These are phyloP conservation scores for Entelurus aequoreus DNA, from an alignment of 2,113 vertebrate genomes.

Conservation along the genomic window DNA sequence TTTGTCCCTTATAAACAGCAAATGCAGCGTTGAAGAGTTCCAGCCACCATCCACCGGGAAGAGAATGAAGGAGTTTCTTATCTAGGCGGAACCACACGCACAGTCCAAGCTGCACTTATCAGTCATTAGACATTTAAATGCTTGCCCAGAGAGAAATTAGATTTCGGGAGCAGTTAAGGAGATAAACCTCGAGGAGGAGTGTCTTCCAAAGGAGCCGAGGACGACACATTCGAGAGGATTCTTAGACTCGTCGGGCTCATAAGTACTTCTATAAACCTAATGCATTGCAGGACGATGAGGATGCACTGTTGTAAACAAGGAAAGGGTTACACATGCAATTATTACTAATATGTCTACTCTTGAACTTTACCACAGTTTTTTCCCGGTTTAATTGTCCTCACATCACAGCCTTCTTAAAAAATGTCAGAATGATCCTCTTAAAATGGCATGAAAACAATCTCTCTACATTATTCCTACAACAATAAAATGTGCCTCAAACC, in stretches of 20 bases:
- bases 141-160: slow-evolving; percentile 62
- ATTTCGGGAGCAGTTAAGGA: slow-evolving; percentile 57
- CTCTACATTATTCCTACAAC: too few species aligned
- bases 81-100: slow-evolving; percentile 61
- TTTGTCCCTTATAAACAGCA: slow-evolving; percentile 16
- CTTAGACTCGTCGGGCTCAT: slow-evolving; percentile 16
- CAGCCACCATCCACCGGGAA: slow-evolving; percentile 22
- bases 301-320: not conserved
- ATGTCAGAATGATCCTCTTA: too few species aligned
- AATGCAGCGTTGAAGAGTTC: slow-evolving; percentile 41
- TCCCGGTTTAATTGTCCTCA: too few species aligned
- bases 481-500: too few species aligned
- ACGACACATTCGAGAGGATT: slow-evolving; percentile 28
- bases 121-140: slow-evolving; percentile 68
- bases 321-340: too few species aligned
- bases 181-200: slow-evolving; percentile 43
- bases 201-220: slow-evolving; percentile 28
- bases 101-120: slow-evolving; percentile 57
- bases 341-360: too few species aligned
- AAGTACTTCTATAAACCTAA: slow-evolving; percentile 3
- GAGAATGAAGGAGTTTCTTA: slow-evolving; percentile 42
- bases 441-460: too few species aligned
- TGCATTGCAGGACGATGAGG: not conserved
- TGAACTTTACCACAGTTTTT: too few species aligned
- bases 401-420: too few species aligned